These are phyloP conservation scores for Boulengerochromis microlepis DNA, from an alignment of 2,113 vertebrate genomes.

Conservation along the genomic window DNA sequence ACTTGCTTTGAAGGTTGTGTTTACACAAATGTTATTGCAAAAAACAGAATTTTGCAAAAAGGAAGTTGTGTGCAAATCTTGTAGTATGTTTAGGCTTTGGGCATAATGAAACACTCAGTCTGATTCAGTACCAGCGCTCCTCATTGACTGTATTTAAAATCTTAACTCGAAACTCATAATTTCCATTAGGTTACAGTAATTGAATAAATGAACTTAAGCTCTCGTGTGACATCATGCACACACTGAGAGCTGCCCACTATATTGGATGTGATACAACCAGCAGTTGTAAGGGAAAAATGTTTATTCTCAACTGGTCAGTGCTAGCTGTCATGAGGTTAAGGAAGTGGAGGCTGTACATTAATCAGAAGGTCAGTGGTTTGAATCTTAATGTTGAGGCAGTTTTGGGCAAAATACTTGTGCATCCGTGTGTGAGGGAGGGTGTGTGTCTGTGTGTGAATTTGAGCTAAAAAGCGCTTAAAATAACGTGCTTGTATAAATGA, in stretches of 20 bases:
- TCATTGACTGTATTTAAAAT: not conserved
- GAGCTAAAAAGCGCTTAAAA: not conserved
- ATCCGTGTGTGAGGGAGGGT: not conserved
- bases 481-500: not conserved
- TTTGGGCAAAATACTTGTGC: not conserved
- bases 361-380: not conserved
- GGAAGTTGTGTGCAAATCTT: not conserved
- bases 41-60: not conserved
- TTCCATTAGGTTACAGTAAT: not conserved
- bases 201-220: not conserved
- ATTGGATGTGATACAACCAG: not conserved
- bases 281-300: not conserved
- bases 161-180: not conserved
- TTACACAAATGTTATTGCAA: not conserved
- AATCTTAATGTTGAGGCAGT: not conserved
- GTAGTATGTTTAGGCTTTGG: not conserved
- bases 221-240: not conserved
- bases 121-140: not conserved
- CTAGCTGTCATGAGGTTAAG: not conserved
- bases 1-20: not conserved
- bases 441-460: not conserved
- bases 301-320: not conserved
- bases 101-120: not conserved
- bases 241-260: not conserved
- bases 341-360: not conserved